A percentile compares a stretch with the other conserved stretches of the same genome.
phyloP scores from a whole-genome alignment of 2,797 vertebrate genomes.

The Odontamblyopus rebecca region DNA sequence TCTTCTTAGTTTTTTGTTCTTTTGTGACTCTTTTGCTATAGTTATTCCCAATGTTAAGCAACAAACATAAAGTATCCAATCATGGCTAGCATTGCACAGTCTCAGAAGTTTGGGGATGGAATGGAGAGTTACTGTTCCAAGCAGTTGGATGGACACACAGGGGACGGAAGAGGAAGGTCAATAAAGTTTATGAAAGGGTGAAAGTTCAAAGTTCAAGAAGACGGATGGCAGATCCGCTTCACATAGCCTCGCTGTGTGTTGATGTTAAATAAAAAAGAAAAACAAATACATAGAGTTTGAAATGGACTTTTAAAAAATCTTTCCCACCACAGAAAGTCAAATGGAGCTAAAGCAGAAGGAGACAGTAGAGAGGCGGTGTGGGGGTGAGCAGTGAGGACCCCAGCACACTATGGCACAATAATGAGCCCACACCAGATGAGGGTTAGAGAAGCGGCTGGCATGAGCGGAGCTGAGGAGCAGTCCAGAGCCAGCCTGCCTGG shows the following conservation, averaged over 20 bases:
- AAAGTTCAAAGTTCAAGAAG: slow-evolving; percentile 86
- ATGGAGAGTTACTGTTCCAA: slow-evolving; percentile 86
- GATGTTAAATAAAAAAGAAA: slow-evolving; percentile 78
- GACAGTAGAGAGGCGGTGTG: slow-evolving; percentile 24
- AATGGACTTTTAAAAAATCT: slow-evolving; percentile 78
- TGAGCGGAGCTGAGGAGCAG: slow-evolving; percentile 68
- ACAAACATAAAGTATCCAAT: slow-evolving; percentile 78
- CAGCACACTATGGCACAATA: slow-evolving; percentile 84
- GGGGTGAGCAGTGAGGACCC: slow-evolving; percentile 78
- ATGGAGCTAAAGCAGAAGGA: slow-evolving; percentile 76
- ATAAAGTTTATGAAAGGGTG: slow-evolving; percentile 86
- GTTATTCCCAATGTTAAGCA: slow-evolving; percentile 81
- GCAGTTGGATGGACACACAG: slow-evolving; percentile 87
- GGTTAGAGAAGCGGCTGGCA: slow-evolving; percentile 84
- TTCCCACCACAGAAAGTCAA: slow-evolving; percentile 81
- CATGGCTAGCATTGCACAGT: slow-evolving; percentile 86
- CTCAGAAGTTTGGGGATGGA: slow-evolving; percentile 83
- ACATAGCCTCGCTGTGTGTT: slow-evolving; percentile 62
- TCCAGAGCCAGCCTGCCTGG: slow-evolving; percentile 66
- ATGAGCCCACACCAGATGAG: slow-evolving; percentile 85
- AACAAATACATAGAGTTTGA: slow-evolving; percentile 78
- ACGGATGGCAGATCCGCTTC: slow-evolving; percentile 82
- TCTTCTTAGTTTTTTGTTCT: slow-evolving; percentile 55
- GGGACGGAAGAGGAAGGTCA: slow-evolving; percentile 81
- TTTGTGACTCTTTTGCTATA: slow-evolving; percentile 72